Evolutionary conservation across 1,140 invertebrate genomes (phyloP).

Genomic region (Sycophaga agraensis): DNA sequence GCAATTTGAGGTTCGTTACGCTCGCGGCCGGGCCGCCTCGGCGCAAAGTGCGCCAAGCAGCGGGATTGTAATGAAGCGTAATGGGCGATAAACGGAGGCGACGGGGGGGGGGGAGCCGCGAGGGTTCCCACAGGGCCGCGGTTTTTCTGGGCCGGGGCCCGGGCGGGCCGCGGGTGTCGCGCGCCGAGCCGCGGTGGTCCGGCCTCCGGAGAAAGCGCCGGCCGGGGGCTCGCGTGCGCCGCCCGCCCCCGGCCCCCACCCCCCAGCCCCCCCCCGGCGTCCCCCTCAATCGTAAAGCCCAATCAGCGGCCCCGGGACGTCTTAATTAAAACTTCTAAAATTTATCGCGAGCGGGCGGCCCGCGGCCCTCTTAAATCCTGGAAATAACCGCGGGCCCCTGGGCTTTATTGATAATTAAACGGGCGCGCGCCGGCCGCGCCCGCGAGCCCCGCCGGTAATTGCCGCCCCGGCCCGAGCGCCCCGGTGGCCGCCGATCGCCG

Average conservation of each 20-base stretch:
- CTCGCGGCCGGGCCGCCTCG: background rate
- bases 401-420: constrained; percentile 22
- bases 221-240: constrained; percentile 19
- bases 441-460: too few species aligned
- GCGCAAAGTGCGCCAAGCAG: background rate
- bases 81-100: constrained; percentile 10
- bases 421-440: background rate
- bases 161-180: too few species aligned
- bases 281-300: constrained; percentile 4
- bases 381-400: constrained; percentile 11
- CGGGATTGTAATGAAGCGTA: constrained; percentile 14
- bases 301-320: constrained; percentile 1
- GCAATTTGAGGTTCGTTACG: constrained; percentile 6
- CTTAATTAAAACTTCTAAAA: constrained; percentile 29
- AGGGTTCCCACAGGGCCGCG: constrained; percentile 14
- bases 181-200: too few species aligned
- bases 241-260: too few species aligned
- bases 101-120: background rate
- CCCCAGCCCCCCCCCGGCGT: too few species aligned
- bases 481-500: too few species aligned
- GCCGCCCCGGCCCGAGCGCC: too few species aligned
- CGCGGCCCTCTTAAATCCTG: constrained; percentile 2
- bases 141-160: too few species aligned
- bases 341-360: background rate
- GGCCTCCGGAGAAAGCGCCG: too few species aligned